Base-by-base conservation (phyloP, 2,113 vertebrate genomes). In the Lepisosteus oculatus region DNA sequence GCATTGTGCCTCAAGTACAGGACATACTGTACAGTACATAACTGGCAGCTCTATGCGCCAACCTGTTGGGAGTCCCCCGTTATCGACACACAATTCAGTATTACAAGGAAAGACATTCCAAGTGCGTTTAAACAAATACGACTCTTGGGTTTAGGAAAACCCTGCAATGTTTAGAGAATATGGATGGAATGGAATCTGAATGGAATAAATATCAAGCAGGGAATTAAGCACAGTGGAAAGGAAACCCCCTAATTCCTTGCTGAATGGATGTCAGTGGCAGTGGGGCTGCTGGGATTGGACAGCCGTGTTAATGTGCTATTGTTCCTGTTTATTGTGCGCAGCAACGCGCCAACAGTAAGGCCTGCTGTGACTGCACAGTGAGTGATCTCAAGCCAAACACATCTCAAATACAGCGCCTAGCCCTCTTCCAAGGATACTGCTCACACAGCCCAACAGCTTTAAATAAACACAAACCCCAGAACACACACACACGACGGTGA, bases 61-160 rank as follows among this genome's bases (percentile, higher is more conserved):
- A 29, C 29, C 29, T 29, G 29, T 29, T 29, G 70, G 47, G n/a
- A 55, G 29, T 43, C 44, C 61, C 66, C 29, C 29, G 14, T 64
- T 56, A 74, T 68, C 63, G 76, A 71, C 65, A 75, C 75, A 79
- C 73, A 64, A 55, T 74, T 62, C 69, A 72, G 68, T 56, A 43
- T 41, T 41, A 66, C 70, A 71, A 0, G 65, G 77, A 75, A 80
- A 83, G 81, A 82, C 57, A 29, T 65, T 74, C 78, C 67, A 61
- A 0, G 71, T 29, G 57, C 74, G 61, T 74, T 84, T 86, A 54
- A 81, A 67, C 73, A 72, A 72, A 74, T 56, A 78, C 82, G 29
- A 84, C 84, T 80, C 88, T 84, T 83, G 78, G 77, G 56, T 72
- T 74, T 76, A 84, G 87, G 83, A 82, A 83, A 77, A 79, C 80